Base-by-base conservation (phyloP, 2,888 invertebrate species). In the Plagiodera versicolora region DNA sequence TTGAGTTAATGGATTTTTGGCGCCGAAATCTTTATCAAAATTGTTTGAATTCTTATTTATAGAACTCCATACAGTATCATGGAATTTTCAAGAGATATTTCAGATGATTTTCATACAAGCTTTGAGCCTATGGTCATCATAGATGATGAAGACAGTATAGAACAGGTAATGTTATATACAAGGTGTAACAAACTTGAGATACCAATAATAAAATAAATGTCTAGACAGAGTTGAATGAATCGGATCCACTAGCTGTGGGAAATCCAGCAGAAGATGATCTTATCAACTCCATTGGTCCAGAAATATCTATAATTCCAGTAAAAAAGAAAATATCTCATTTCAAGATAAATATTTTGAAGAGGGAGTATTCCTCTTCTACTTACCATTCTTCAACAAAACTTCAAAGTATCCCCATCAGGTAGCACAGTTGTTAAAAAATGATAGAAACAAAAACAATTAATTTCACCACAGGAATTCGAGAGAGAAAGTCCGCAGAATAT, bases 121-220 rank as follows among this genome's bases (percentile, higher is more conserved):
- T 69, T 77, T 46, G 77, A 77, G 53, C 77, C 77, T 60, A 74
- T 77, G 62, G 74, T 77, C 56, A 75, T 77, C 59, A 77, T 76
- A 55, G 69, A 76, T 61, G 75, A 76, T 65, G 73, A 70, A 44
- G 70, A 69, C n/a, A 65, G 56, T 56, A 72, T 64, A 32, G 69
- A 69, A 58, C 58, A 66, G 55, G 70, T 70, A 62, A 60, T 63
- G n/a, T n/a, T 9, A 20, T 30, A 2, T 17, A 50, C 20, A 50
- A 18, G 9, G 24, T 50, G 17, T 16, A 16, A 18, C 3, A 9
- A 11, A 6, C 35, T 14, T 19, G 32, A 1, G n/a, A n/a, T 18
- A 4, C 14, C 47, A 3, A 8, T 24, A 28, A 49, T 16, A 1
- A 11, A 48, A 44, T 48, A 45, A 32, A 56, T 46, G 35, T 62